Percentiles rank a stretch among this genome's conserved stretches.
These are phyloP conservation scores for Xiphorhynchus elegans DNA, from an alignment of 2,113 vertebrate species.

Conservation along the genomic window DNA sequence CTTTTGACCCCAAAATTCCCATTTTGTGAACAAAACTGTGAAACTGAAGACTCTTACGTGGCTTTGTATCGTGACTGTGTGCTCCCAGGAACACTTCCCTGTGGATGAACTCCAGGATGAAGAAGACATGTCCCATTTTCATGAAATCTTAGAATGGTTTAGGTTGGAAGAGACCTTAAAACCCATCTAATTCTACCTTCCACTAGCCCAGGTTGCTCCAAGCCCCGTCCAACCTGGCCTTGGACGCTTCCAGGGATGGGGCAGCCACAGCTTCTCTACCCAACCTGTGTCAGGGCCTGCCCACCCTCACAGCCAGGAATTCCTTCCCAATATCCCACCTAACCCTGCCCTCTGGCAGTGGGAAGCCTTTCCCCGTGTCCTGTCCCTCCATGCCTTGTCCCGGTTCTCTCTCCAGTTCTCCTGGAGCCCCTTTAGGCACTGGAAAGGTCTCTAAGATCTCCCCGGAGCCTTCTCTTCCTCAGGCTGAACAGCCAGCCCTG, in stretches of 20 bases:
- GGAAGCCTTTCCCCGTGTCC: background rate
- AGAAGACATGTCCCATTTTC: accelerated
- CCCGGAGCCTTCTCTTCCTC: background rate
- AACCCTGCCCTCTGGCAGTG: background rate
- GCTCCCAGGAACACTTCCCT: background rate
- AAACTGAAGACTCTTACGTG: background rate
- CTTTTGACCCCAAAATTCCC: background rate
- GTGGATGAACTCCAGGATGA: background rate
- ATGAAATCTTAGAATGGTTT: background rate
- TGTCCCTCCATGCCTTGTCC: background rate
- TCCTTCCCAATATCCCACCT: background rate
- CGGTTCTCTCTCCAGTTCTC: background rate
- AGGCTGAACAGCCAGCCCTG: background rate
- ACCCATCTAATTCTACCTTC: background rate
- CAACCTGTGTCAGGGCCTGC: background rate
- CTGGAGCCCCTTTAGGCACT: background rate
- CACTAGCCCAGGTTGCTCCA: accelerated
- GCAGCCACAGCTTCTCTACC: background rate
- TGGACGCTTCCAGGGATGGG: background rate
- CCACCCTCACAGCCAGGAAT: background rate
- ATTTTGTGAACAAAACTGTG: background rate
- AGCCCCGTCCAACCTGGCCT: accelerated
- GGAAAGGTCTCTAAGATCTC: background rate
- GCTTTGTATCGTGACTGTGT: background rate
- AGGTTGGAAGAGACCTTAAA: background rate